Conservation (phyloP, 2,113 vertebrate species). For the Sus scrofa region DNA sequence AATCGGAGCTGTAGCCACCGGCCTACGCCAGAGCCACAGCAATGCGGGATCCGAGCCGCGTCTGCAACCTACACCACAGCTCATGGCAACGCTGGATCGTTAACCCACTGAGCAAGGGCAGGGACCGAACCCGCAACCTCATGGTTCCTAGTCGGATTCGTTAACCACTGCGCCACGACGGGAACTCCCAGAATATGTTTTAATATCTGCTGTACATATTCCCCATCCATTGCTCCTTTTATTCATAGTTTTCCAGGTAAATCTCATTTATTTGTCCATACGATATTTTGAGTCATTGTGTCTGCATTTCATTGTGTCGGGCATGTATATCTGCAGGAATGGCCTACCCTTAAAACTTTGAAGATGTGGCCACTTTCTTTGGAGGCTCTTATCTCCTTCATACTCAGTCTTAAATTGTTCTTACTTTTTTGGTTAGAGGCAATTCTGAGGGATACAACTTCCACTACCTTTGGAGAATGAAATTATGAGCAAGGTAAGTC, state of each 20-base stretch:
- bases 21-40: too few relatives aligned
- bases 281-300: not conserved
- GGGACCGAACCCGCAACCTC: too few relatives aligned
- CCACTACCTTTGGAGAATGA: not conserved
- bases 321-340: not conserved
- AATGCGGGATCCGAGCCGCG: too few relatives aligned
- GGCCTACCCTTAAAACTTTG: not conserved
- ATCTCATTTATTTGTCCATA: not conserved
- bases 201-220: not conserved
- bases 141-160: too few relatives aligned
- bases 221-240: not conserved
- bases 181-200: slow-evolving; percentile 36
- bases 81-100: too few relatives aligned
- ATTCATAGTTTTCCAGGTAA: not conserved
- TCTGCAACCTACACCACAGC: too few relatives aligned
- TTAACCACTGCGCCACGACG: too few relatives aligned
- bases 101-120: too few relatives aligned
- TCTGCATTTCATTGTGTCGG: not conserved
- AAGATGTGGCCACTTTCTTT: not conserved
- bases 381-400: not conserved
- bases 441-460: not conserved
- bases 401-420: not conserved
- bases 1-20: too few relatives aligned
- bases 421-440: not conserved
- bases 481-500: not conserved